These are phyloP conservation scores for Typhlichthys subterraneus DNA, from an alignment of 2,797 vertebrate species.

Conservation along the genomic window DNA sequence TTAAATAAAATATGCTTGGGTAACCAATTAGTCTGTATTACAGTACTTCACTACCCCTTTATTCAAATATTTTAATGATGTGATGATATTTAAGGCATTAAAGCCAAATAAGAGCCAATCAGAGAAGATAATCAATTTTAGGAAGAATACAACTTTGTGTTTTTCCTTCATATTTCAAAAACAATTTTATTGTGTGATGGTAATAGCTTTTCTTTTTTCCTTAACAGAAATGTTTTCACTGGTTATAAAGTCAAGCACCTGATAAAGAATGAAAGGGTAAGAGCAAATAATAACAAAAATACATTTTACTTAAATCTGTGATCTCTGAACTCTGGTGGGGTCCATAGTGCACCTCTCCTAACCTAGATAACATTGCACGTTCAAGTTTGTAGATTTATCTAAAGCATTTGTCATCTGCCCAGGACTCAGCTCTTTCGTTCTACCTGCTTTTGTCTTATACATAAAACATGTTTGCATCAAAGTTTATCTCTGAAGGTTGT, in stretches of 20 bases:
- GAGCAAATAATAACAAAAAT: conserved; percentile 10
- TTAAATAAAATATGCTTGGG: too few relatives aligned
- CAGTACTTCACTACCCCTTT: too few relatives aligned
- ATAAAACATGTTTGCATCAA: conserved; percentile 38
- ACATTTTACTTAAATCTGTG: background rate
- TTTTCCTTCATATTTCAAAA: conserved; percentile 44
- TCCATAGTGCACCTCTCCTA: conserved; percentile 38
- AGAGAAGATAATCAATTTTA: conserved; percentile 5
- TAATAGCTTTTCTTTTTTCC: conserved; percentile 21
- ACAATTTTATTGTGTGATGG: conserved; percentile 59
- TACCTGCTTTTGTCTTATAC: conserved; percentile 33
- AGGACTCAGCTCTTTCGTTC: conserved; percentile 14
- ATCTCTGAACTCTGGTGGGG: conserved; percentile 16
- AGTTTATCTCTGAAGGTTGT: conserved; percentile 54
- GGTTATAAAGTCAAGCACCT: conserved; percentile 66
- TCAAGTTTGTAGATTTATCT: conserved; percentile 65
- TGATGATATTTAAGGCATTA: too few relatives aligned
- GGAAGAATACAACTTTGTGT: conserved; percentile 41
- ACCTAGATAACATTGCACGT: conserved; percentile 78
- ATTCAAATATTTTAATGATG: too few relatives aligned
- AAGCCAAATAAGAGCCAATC: conserved; percentile 37
- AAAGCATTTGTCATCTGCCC: conserved; percentile 58
- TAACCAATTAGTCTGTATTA: too few relatives aligned
- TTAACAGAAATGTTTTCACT: conserved; percentile 50
- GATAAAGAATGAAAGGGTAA: conserved; percentile 20